A percentile compares a stretch with the other conserved stretches of the same genome.
These are phyloP conservation scores for Cyanoramphus novaezelandiae DNA, from an alignment of 2,113 vertebrate genomes.

Conservation along the genomic window DNA sequence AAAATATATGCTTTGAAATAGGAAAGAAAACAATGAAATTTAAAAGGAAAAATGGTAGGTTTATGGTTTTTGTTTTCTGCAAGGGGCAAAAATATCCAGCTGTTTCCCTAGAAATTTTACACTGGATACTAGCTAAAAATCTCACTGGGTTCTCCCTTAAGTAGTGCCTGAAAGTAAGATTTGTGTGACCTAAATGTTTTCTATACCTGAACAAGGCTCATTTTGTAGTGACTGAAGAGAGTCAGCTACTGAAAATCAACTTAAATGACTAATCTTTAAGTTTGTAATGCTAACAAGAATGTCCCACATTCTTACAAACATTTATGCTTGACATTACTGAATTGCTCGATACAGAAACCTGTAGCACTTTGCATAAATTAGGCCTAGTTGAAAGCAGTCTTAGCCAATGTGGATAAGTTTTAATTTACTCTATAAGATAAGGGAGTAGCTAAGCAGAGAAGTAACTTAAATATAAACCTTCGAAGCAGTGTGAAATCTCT, in stretches of 20 bases:
- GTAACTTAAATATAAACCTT: not conserved
- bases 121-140: not conserved
- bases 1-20: not conserved
- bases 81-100: not conserved
- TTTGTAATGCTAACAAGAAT: not conserved
- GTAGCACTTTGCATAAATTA: not conserved
- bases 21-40: not conserved
- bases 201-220: not conserved
- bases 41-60: not conserved
- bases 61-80: not conserved
- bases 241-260: not conserved
- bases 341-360: not conserved
- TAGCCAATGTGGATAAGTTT: not conserved
- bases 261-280: not conserved
- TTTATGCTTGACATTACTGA: not conserved
- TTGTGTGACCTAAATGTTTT: not conserved
- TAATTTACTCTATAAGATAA: not conserved
- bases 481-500: not conserved
- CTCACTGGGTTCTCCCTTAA: not conserved
- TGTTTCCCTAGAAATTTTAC: not conserved
- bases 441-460: not conserved
- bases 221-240: not conserved
- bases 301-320: not conserved
- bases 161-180: not conserved
- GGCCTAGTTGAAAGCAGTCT: not conserved